Base-by-base conservation (phyloP, 2,888 invertebrate genomes). In the Acanthococcus lagerstroemiae region DNA sequence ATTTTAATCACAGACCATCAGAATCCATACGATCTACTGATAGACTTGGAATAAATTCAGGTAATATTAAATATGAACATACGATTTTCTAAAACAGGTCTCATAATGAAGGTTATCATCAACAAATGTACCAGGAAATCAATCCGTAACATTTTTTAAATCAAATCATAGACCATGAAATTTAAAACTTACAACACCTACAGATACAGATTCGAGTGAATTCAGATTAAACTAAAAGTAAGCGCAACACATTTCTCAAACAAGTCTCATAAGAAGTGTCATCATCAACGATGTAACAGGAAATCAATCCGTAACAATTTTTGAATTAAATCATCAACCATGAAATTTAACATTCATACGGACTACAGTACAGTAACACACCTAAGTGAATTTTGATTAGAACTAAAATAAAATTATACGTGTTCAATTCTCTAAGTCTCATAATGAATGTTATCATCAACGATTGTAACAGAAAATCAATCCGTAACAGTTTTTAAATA, bases 101-200 rank as follows among this genome's bases (percentile, higher is more conserved):
- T 9, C 37, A 15, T 27, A 9, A 56, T 19, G 30, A 27, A 4
- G 4, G 24, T 24, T 25, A 25, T 15, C n/a, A 5, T 15, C 17
- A 9, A 25, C 9, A 25, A 21, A 2, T 2, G 21, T 15, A 21
- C 44, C 44, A 55, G 46, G 7, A 44, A 65, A 65, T 55, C 65
- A 30, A 65, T 65, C 65, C 65, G 65, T 63, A 63, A 61, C 27
- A 25, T 61, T 4, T 25, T 61, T 48, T 50, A 19, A 50, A 25
- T 45, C 15, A 6, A 61, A 61, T 61, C 61, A 61, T 61, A 1
- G 24, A 19, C 37, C 7, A 30, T 56, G 6, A 56, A 2, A 7
- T 22, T 9, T 22, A 17, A 12, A 56, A 30, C 9, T 37, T 19
- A 12, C 7, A 54, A 17, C 37, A 30, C 37, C n/a, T n/a, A n/a